Evolutionary conservation across 2,113 vertebrate genomes (phyloP).

Genomic region (Microcebus lehilahytsara): DNA sequence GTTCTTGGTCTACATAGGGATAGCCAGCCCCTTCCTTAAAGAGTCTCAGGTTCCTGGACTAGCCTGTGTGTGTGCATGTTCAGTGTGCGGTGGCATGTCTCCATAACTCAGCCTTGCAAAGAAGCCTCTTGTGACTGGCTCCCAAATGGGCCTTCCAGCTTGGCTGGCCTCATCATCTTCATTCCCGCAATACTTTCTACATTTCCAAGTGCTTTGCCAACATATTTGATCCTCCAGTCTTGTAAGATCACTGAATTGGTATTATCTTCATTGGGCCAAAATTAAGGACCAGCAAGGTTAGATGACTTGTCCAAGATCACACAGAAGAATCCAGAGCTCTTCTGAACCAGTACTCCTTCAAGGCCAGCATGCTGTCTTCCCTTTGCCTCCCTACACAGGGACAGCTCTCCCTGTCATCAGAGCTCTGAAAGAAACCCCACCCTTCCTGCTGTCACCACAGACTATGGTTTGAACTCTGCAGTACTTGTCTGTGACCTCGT

Average conservation of each 20-base stretch:
- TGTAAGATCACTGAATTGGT: constrained; percentile 30
- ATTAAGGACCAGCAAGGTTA: constrained; percentile 29
- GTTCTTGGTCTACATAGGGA: constrained; percentile 35
- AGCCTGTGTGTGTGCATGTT: constrained; percentile 50
- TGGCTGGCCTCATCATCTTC: constrained; percentile 22
- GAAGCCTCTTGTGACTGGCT: constrained; percentile 39
- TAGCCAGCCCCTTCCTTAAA: constrained; percentile 25
- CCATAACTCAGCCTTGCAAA: constrained; percentile 61
- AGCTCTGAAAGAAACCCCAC: constrained; percentile 17
- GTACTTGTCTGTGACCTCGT: constrained; percentile 14
- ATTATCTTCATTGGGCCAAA: constrained; percentile 41
- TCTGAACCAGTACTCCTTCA: constrained; percentile 39
- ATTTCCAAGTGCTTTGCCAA: constrained; percentile 50
- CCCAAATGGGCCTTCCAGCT: not conserved
- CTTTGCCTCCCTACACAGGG: not conserved
- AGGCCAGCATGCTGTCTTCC: constrained; percentile 42
- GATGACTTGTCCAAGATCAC: constrained; percentile 25
- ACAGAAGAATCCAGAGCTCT: not conserved
- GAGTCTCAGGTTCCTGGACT: not conserved
- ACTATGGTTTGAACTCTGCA: constrained; percentile 8
- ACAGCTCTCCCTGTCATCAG: constrained; percentile 7
- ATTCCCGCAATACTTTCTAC: constrained; percentile 32
- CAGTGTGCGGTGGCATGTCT: not conserved
- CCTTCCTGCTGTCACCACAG: constrained; percentile 12
- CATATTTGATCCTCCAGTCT: constrained; percentile 37